phyloP scores from a whole-genome alignment of 2,888 invertebrate species.

The Fragum whitleyi region DNA sequence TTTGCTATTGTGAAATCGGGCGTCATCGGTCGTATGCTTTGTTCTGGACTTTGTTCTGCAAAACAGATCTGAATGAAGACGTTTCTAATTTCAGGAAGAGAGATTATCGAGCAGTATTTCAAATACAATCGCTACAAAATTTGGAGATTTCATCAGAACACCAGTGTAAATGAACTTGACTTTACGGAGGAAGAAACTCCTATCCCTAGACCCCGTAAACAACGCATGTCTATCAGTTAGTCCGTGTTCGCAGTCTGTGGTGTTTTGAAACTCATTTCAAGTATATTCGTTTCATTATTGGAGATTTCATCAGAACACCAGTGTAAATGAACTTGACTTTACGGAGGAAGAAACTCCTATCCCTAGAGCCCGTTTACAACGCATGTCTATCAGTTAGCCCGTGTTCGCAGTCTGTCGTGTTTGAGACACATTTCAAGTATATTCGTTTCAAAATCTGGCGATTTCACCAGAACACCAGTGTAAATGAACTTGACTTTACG shows the following conservation, averaged over 20 bases:
- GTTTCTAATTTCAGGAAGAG: constrained; percentile 59
- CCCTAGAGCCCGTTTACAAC: background rate
- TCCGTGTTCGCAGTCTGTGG: too few species aligned
- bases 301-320: constrained; percentile 63
- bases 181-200: constrained; percentile 43
- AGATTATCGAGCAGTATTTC: constrained; percentile 62
- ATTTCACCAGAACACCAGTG: constrained; percentile 61
- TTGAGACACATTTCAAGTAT: constrained; percentile 67
- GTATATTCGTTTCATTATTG: constrained; percentile 63
- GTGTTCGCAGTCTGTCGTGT: too few species aligned
- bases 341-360: constrained; percentile 30
- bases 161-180: constrained; percentile 64
- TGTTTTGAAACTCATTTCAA: too few species aligned
- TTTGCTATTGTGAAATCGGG: too few species aligned
- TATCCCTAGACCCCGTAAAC: background rate
- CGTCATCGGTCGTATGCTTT: too few species aligned
- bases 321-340: constrained; percentile 64
- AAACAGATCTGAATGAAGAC: too few species aligned
- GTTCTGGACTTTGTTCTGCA: too few species aligned
- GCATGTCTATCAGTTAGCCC: constrained; percentile 17
- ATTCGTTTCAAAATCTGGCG: constrained; percentile 66
- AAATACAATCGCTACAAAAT: constrained; percentile 60
- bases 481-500: constrained; percentile 61
- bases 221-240: constrained; percentile 20
- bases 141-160: constrained; percentile 65